phyloP scores from a whole-genome alignment of 1,140 invertebrate genomes.

The Lepidurus apus region DNA sequence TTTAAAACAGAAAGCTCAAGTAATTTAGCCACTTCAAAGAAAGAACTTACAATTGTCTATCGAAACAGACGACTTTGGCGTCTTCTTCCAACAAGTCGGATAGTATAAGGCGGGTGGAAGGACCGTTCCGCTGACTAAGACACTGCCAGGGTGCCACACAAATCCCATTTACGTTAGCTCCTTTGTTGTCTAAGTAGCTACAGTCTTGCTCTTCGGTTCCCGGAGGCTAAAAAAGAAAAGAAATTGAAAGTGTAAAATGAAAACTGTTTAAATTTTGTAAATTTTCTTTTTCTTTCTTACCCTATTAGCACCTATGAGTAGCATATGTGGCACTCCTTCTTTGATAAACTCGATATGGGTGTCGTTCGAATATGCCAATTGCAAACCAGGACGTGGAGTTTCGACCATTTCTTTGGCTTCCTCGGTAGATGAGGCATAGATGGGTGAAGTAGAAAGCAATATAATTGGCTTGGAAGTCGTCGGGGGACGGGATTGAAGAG shows the following conservation, averaged over 20 bases:
- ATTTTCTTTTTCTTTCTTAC: neutral
- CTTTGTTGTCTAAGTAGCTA: neutral
- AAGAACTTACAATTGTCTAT: neutral
- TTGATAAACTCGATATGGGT: constrained; percentile 1
- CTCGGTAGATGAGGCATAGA: neutral
- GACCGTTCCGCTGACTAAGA: neutral
- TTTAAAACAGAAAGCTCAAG: neutral
- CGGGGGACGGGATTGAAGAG: neutral
- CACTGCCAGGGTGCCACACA: neutral
- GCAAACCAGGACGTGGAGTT: neutral
- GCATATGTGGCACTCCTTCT: neutral
- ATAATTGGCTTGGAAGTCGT: neutral
- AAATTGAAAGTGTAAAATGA: neutral
- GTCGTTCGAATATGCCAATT: neutral
- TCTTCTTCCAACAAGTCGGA: neutral
- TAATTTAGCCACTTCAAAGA: neutral
- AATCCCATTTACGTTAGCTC: neutral
- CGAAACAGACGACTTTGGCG: neutral
- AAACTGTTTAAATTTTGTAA: neutral
- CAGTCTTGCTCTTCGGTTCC: neutral
- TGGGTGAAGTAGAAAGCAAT: neutral
- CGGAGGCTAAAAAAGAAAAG: neutral
- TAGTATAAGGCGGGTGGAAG: neutral
- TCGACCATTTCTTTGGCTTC: neutral
- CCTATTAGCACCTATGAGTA: neutral